These are phyloP conservation scores for Trichopria drosophilae DNA, from an alignment of 2,888 invertebrate genomes.

Conservation along the genomic window DNA sequence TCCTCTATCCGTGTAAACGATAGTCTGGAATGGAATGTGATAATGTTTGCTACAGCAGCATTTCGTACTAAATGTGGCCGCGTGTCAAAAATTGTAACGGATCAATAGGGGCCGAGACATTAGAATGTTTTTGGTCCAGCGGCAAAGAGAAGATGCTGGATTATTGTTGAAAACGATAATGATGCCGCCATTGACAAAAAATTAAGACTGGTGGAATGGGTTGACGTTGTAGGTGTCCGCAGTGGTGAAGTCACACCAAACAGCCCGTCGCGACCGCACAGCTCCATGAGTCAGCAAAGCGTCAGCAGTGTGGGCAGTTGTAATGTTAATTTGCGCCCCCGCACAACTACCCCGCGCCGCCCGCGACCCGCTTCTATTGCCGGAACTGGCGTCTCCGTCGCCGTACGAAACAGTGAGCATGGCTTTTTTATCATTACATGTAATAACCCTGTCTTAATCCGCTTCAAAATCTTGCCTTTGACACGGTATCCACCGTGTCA, in stretches of 20 bases:
- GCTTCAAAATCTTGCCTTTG: conserved; percentile 22
- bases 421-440: conserved; percentile 41
- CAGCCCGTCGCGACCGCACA: conserved; percentile 81
- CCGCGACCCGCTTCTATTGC: conserved; percentile 82
- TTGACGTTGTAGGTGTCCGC: conserved; percentile 68
- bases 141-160: too few relatives aligned
- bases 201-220: too few relatives aligned
- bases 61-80: too few relatives aligned
- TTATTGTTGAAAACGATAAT: too few relatives aligned
- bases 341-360: conserved; percentile 67
- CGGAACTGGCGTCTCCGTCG: conserved; percentile 75
- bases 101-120: too few relatives aligned
- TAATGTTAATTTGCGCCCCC: conserved; percentile 63
- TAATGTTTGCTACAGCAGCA: too few relatives aligned
- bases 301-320: conserved; percentile 62
- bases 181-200: too few relatives aligned
- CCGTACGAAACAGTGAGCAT: conserved; percentile 60
- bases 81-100: too few relatives aligned
- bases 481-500: neutral
- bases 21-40: too few relatives aligned
- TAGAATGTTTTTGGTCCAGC: too few relatives aligned
- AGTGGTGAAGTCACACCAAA: conserved; percentile 76
- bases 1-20: too few relatives aligned
- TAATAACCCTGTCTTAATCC: conserved; percentile 22
- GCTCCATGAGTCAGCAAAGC: conserved; percentile 78